Percentiles rank a stretch among this genome's conserved stretches.
Conservation (phyloP, 2,797 vertebrate species). For the Eupleurogrammus muticus region DNA sequence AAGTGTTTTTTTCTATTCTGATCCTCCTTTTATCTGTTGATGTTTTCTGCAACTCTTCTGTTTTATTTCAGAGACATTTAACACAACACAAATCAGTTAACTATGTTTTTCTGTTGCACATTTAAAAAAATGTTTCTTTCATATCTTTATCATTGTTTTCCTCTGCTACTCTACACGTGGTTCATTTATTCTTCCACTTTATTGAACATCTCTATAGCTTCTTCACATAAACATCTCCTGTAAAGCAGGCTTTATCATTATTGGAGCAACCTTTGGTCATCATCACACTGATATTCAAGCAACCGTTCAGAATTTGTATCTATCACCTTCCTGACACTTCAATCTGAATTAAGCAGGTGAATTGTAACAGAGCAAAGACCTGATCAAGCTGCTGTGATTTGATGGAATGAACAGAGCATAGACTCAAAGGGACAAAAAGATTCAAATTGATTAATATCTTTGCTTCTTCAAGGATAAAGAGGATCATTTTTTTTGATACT, state of each 20-base stretch:
- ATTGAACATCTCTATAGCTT: conserved; percentile 31
- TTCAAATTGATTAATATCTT: too few species aligned
- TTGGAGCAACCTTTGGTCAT: conserved; percentile 4
- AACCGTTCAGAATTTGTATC: conserved; percentile 7
- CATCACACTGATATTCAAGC: neutral
- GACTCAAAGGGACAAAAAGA: too few species aligned
- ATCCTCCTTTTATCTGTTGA: too few species aligned
- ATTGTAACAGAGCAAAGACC: neutral
- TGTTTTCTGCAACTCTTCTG: too few species aligned
- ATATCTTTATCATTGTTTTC: too few species aligned
- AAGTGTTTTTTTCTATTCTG: too few species aligned
- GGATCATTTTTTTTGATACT: too few species aligned
- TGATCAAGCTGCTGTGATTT: conserved; percentile 18
- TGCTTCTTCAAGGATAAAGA: too few species aligned
- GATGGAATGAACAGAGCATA: neutral
- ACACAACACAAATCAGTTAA: too few species aligned
- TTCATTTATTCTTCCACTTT: conserved; percentile 40
- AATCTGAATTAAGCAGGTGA: conserved; percentile 42
- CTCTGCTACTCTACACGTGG: conserved; percentile 7
- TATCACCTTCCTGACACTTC: conserved; percentile 25
- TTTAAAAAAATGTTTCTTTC: too few species aligned
- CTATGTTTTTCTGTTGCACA: too few species aligned
- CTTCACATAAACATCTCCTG: conserved; percentile 4
- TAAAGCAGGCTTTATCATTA: conserved; percentile 1
- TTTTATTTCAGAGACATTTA: too few species aligned